Evolutionary conservation across 2,888 invertebrate genomes (phyloP).

Genomic region (Lasius fuliginosus): DNA sequence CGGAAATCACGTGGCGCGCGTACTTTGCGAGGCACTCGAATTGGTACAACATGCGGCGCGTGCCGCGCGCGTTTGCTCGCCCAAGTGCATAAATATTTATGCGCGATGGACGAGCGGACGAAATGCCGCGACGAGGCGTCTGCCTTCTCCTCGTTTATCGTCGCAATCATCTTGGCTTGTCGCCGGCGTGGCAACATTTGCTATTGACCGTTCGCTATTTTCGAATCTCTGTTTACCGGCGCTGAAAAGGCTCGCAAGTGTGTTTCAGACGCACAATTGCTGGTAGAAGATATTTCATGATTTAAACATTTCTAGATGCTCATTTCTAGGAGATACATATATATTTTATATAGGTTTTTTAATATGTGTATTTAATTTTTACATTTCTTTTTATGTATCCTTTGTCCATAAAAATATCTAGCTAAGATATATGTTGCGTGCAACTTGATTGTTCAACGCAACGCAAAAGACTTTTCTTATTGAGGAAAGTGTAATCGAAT

Average conservation of each 20-base stretch:
- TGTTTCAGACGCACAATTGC: background rate
- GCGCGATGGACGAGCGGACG: background rate
- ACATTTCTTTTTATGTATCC: too few relatives aligned
- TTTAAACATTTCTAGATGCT: background rate
- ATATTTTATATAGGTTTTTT: background rate
- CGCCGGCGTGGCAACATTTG: constrained; percentile 59
- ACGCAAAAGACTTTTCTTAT: background rate
- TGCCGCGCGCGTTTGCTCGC: background rate
- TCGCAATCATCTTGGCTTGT: constrained; percentile 56
- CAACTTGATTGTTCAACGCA: background rate
- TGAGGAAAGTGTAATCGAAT: background rate
- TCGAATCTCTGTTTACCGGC: constrained; percentile 1
- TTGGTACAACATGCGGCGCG: background rate
- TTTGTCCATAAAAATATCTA: background rate
- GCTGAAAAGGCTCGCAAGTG: too few relatives aligned
- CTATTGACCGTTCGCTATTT: constrained; percentile 42
- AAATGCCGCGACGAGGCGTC: constrained; percentile 34
- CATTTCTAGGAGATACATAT: background rate
- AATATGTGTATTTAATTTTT: background rate
- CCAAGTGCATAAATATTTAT: constrained; percentile 42
- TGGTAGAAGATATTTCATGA: background rate
- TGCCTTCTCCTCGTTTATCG: constrained; percentile 68
- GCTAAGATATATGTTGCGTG: background rate
- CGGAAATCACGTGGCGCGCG: background rate
- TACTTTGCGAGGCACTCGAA: constrained; percentile 5